phyloP scores from a whole-genome alignment of 2,888 invertebrate species.

The Polylopha cassiicola region DNA sequence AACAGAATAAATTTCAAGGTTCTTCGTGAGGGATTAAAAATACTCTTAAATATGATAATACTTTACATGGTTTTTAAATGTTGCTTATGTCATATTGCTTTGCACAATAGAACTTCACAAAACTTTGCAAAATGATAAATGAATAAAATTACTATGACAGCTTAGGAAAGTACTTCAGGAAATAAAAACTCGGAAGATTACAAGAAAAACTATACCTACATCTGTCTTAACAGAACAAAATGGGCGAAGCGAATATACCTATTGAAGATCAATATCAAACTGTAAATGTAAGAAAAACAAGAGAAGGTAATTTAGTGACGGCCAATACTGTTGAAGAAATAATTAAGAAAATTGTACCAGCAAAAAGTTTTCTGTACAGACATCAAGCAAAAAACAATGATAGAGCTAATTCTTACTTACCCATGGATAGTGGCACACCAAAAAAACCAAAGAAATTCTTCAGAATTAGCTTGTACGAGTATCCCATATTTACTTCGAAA shows the following conservation, averaged over 20 bases:
- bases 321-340: conserved; percentile 57
- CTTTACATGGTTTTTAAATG: too few species aligned
- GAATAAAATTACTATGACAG: too few species aligned
- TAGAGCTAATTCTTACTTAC: conserved; percentile 57
- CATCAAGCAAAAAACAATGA: conserved; percentile 45
- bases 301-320: conserved; percentile 33
- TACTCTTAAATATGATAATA: too few species aligned
- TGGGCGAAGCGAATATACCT: conserved; percentile 18
- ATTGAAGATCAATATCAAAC: conserved; percentile 62
- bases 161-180: too few species aligned
- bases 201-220: too few species aligned
- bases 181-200: too few species aligned
- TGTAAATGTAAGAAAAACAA: conserved; percentile 41
- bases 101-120: too few species aligned
- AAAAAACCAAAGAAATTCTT: conserved; percentile 53
- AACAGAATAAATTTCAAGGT: too few species aligned
- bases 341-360: conserved; percentile 56
- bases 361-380: conserved; percentile 69
- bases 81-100: too few species aligned
- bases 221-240: too few species aligned
- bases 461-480: conserved; percentile 62
- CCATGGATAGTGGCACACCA: conserved; percentile 54
- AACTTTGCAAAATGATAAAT: too few species aligned
- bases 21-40: too few species aligned
- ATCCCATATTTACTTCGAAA: conserved; percentile 57